Evolutionary conservation across 2,797 vertebrate genomes (phyloP).

Genomic region (Gallinago solitaria): DNA sequence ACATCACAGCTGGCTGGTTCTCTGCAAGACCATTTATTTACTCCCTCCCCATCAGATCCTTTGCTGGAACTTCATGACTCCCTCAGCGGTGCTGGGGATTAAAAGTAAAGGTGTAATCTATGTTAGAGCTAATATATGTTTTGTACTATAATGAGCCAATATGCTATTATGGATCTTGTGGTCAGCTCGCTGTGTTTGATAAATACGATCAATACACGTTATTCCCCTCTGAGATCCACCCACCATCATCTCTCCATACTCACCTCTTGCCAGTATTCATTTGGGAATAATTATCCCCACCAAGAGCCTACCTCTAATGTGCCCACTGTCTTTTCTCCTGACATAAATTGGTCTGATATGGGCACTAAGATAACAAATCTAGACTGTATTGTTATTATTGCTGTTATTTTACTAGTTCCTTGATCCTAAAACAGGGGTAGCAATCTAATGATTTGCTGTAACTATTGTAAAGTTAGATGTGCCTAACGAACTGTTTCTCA

Average conservation of each 20-base stretch:
- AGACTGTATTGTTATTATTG: neutral
- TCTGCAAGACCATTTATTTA: constrained; percentile 29
- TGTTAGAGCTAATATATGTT: constrained; percentile 32
- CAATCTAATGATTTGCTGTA: neutral
- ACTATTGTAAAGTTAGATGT: neutral
- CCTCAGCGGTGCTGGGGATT: constrained; percentile 22
- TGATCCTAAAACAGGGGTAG: neutral
- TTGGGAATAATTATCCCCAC: constrained; percentile 51
- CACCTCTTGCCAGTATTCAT: constrained; percentile 5
- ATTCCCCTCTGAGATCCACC: constrained; percentile 45
- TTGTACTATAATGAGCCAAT: constrained; percentile 38
- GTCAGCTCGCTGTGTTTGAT: constrained; percentile 40
- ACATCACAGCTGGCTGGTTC: neutral
- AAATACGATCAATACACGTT: constrained; percentile 39
- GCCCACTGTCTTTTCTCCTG: constrained; percentile 40
- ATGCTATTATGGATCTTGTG: constrained; percentile 49
- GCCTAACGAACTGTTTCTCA: neutral
- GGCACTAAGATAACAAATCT: constrained; percentile 48
- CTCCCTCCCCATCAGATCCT: neutral
- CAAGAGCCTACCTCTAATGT: constrained; percentile 43
- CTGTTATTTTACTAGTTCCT: constrained; percentile 44
- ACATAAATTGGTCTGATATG: constrained; percentile 6
- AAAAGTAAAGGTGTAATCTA: constrained; percentile 54
- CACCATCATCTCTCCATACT: constrained; percentile 16
- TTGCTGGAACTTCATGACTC: constrained; percentile 42